Conservation (phyloP, 2,888 invertebrate species). For the Tenthredo mesomela region DNA sequence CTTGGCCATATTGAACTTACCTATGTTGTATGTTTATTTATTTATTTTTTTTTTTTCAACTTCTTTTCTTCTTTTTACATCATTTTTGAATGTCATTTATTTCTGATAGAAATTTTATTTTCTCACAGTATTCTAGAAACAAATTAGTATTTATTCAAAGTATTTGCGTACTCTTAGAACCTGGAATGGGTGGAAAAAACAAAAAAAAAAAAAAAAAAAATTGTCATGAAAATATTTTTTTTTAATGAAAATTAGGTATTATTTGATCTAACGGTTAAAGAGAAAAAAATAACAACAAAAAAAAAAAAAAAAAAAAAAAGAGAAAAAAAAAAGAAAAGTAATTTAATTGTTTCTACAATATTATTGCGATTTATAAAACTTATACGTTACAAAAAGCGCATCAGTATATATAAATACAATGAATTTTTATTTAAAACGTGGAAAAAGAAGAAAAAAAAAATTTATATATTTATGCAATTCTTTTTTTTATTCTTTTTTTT, state of each 20-base stretch:
- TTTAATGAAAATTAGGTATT: not conserved
- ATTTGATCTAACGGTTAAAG: not conserved
- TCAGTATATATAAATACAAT: conserved; percentile 4
- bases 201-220: not conserved
- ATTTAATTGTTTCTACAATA: not conserved
- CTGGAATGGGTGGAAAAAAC: too few relatives aligned
- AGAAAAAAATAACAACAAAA: not conserved
- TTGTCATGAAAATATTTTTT: conserved; percentile 47
- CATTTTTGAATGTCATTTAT: not conserved
- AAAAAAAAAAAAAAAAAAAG: not conserved
- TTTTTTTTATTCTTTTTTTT: conserved; percentile 52
- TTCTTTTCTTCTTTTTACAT: not conserved
- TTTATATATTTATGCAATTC: conserved; percentile 53
- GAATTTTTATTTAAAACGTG: conserved; percentile 16
- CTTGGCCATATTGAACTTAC: conserved; percentile 32
- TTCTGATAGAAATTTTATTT: not conserved
- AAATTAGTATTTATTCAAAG: conserved; percentile 41
- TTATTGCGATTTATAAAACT: not conserved
- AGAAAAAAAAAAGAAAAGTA: not conserved
- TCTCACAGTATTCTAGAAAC: conserved; percentile 34
- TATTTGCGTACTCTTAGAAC: conserved; percentile 22
- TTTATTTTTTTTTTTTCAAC: not conserved
- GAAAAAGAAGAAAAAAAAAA: not conserved
- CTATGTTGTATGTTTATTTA: not conserved
- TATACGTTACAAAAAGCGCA: conserved; percentile 10